Evolutionary conservation across 2,797 vertebrate species (phyloP), one percentile per base, ranked within the genome.

Genomic region (Monodelphis domestica): DNA sequence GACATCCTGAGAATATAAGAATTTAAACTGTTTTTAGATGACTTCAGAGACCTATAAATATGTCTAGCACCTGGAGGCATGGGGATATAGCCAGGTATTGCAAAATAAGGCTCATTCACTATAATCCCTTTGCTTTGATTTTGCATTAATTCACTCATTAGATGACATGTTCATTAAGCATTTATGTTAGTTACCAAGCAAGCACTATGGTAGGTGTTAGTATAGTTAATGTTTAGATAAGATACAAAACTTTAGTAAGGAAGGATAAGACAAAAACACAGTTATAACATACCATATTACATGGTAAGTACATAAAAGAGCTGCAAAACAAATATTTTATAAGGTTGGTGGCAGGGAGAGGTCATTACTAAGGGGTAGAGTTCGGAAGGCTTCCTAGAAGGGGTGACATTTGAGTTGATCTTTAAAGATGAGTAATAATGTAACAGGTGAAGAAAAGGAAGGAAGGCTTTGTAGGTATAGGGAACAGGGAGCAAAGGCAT

Each of bases 371-470:
- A 70, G 2, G 53, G 10, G 0, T 92, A 45, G 21, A 26, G 84
- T 84, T 45, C 38, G 3, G 38, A 84, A 45, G 38, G 5, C 70
- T 84, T 84, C 70, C 21, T 84, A 84, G 70, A 84, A 7, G 0
- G 7, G 10, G 21, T 84, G 55, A 50, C 53, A 7, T 6, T 88
- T 89, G 26, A 53, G 45, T 91, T 92, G 29, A 93, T 26, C 45
- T 93, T 59, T 84, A 38, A 59, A 88, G 26, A 57, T 30, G 51
- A 90, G 53, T 38, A 95, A 88, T 84, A 57, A 78, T 91, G 15
- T 53, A 93, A 51, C 4, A 51, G 21, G 55, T 51, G 33, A 57
- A 29, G 89, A 89, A 87, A 54, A 57, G 17, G 7, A 29, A 55
- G 56, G 38, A 45, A 45, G 7, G 24, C 38, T 17, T 63, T 63